Evolutionary conservation across 2,888 invertebrate species (phyloP).

Genomic region (Meiosimyza decipiens): DNA sequence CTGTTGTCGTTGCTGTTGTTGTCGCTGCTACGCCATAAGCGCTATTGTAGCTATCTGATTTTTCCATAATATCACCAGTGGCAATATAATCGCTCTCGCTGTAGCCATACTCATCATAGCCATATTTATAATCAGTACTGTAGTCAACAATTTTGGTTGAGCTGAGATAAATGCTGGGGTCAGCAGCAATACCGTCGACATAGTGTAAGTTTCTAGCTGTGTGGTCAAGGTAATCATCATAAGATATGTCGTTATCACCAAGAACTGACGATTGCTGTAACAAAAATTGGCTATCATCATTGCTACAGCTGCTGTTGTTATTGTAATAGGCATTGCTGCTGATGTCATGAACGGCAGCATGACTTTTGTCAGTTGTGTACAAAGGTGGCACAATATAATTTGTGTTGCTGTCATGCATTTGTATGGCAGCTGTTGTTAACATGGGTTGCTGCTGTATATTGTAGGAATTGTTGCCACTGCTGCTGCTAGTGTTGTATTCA

Average conservation of each 20-base stretch:
- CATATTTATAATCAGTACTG: slow-evolving; percentile 50
- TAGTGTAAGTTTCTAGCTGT: neutral
- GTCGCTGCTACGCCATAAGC: slow-evolving; percentile 29
- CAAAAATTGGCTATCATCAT: slow-evolving; percentile 34
- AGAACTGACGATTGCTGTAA: neutral
- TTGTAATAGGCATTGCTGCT: slow-evolving; percentile 25
- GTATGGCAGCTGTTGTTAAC: slow-evolving; percentile 15
- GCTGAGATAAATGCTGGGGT: neutral
- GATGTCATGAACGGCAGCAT: slow-evolving; percentile 12
- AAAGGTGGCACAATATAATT: neutral
- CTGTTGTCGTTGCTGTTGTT: neutral
- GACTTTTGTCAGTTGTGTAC: slow-evolving; percentile 15
- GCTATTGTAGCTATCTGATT: slow-evolving; percentile 32
- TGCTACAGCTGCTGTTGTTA: slow-evolving; percentile 32
- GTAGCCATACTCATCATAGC: slow-evolving; percentile 54
- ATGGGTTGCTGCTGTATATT: slow-evolving; percentile 1
- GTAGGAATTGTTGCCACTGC: slow-evolving; percentile 7
- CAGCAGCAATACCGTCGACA: neutral
- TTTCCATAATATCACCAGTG: slow-evolving; percentile 50
- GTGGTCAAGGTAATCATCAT: slow-evolving; percentile 21
- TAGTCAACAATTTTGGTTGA: slow-evolving; percentile 49
- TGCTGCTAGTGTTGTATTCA: neutral
- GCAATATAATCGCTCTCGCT: slow-evolving; percentile 54
- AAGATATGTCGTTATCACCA: neutral
- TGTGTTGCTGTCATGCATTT: neutral